Evolutionary conservation across 2,888 invertebrate genomes (phyloP).

Genomic region (Hirtodrosophila confusa): DNA sequence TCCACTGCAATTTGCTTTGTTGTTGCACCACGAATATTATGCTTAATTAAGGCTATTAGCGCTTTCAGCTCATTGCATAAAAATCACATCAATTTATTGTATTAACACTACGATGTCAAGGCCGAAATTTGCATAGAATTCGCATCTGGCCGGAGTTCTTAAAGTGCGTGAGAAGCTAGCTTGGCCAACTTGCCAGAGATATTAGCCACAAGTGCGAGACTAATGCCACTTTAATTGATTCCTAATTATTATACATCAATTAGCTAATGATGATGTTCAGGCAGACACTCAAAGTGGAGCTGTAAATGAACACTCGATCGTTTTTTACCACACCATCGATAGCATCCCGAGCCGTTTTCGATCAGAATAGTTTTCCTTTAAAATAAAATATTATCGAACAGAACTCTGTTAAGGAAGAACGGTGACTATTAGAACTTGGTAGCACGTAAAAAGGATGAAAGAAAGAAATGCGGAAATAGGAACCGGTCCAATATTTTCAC

Average conservation of each 20-base stretch:
- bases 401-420: too few species aligned
- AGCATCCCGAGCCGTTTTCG: too few species aligned
- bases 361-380: too few species aligned
- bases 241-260: slow-evolving; percentile 11
- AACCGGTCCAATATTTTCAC: too few species aligned
- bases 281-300: too few species aligned
- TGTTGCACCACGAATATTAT: slow-evolving; percentile 51
- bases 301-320: too few species aligned
- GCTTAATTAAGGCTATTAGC: slow-evolving; percentile 74
- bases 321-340: too few species aligned
- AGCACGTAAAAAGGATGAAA: too few species aligned
- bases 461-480: too few species aligned
- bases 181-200: slow-evolving; percentile 1
- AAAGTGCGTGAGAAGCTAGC: slow-evolving; percentile 46
- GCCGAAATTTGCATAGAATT: slow-evolving; percentile 67
- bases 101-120: slow-evolving; percentile 70
- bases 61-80: slow-evolving; percentile 59
- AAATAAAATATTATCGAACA: too few species aligned
- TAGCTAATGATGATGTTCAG: slow-evolving; percentile 7
- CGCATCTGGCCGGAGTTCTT: slow-evolving; percentile 49
- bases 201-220: background rate
- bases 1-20: slow-evolving; percentile 7
- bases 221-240: slow-evolving; percentile 22
- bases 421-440: too few species aligned
- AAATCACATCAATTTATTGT: slow-evolving; percentile 76